Evolutionary conservation across 2,113 vertebrate species (phyloP), one percentile per base, ranked within the genome.

Genomic region (Machaerirhynchus nigripectus): DNA sequence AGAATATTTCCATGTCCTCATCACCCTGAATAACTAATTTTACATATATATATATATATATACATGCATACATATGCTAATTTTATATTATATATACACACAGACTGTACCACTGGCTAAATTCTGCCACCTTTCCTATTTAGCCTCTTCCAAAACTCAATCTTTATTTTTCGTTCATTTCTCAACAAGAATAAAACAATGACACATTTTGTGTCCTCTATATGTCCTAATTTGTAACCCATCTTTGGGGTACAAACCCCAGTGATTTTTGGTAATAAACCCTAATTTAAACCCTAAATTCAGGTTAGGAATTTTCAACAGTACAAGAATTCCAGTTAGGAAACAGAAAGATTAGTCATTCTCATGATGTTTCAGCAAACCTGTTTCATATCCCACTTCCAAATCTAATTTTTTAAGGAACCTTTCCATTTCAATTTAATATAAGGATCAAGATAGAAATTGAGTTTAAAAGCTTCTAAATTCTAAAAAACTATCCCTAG

Each of bases 171-270:
- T 27, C 9, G 42, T 63, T 35, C 28, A 4, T 69, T 93, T 85
- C 37, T 75, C 21, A 67, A 49, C 4, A 57, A n/a, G 5, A 91
- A 77, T 24, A 52, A 82, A 82, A 26, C 12, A 63, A 18, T 11
- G 2, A 24, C 37, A 4, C 53, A 57, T 52, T 76, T 42, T 49
- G 1, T 50, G 3, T 42, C 14, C 5, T 67, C 9, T 20, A 0
- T 14, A 47, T 31, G 2, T 27, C 4, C 0, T 21, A 9, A 30
- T 71, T 74, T 70, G 2, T 35, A 79, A 10, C 3, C 4, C 2
- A 35, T 16, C 3, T 78, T 60, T 77, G 22, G 22, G 7, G 17
- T 44, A 52, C 10, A 67, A 22, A 67, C 9, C 16, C 4, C 27
- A 37, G 27, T 33, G 4, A 2, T 37, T 60, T 59, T 63, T 87